A percentile compares a stretch with the other conserved stretches of the same genome.
Conservation (phyloP, 2,888 invertebrate genomes). For the Agrotis segetum region DNA sequence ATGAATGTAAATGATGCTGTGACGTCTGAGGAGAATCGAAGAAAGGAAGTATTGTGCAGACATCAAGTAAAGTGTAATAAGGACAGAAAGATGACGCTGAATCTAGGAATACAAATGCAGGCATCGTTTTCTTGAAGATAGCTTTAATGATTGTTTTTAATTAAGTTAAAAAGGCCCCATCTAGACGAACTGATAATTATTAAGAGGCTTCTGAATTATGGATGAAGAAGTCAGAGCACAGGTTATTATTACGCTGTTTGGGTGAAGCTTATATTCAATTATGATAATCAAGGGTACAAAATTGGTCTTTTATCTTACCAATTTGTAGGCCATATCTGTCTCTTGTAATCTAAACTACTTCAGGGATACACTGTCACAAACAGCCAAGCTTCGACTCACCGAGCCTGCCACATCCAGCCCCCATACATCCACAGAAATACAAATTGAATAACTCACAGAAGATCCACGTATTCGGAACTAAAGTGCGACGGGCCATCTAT, state of each 20-base stretch:
- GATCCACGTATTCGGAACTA: conserved; percentile 85
- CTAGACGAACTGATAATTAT: background rate
- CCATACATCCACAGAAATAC: conserved; percentile 73
- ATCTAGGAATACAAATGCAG: no score
- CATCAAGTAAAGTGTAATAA: no score
- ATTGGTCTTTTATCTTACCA: background rate
- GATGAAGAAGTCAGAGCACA: background rate
- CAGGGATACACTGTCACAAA: background rate
- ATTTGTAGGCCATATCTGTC: background rate
- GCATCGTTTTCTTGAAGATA: background rate
- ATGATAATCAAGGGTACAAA: background rate
- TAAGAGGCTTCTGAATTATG: background rate
- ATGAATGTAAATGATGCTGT: background rate
- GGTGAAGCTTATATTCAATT: background rate
- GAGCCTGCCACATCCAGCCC: conserved; percentile 61
- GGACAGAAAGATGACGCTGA: no score
- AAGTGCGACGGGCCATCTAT: conserved; percentile 86
- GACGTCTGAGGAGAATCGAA: no score
- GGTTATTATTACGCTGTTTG: background rate
- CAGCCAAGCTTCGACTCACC: background rate
- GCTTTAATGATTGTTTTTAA: background rate
- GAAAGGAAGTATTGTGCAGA: no score
- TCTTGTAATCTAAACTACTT: background rate
- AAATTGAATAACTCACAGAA: conserved; percentile 89
- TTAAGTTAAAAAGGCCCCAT: background rate